Evolutionary conservation across 1,140 invertebrate genomes (phyloP).

Genomic region (Akabosia matsudoensis): DNA sequence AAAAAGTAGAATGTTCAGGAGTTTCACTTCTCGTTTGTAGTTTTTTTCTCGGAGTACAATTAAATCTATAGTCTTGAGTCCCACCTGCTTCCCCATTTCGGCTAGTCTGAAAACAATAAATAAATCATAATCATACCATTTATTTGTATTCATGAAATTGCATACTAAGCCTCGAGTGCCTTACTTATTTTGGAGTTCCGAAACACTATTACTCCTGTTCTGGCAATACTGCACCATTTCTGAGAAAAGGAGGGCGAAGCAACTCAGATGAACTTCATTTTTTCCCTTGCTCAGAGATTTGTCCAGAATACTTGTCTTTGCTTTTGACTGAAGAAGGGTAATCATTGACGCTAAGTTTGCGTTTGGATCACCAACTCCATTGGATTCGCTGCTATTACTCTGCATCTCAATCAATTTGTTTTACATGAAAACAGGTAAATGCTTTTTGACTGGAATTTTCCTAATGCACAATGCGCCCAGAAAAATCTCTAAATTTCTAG

Average conservation of each 20-base stretch:
- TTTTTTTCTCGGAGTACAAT: constrained; percentile 89
- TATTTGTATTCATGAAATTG: background rate
- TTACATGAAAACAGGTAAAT: no score
- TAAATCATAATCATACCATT: background rate
- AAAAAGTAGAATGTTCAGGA: constrained; percentile 91
- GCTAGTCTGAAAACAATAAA: constrained; percentile 66
- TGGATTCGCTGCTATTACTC: background rate
- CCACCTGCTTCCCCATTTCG: constrained; percentile 92
- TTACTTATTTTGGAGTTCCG: constrained; percentile 90
- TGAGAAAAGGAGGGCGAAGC: constrained; percentile 92
- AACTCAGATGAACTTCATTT: constrained; percentile 84
- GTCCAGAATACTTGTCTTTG: constrained; percentile 80
- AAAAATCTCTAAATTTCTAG: no score
- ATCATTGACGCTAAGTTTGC: constrained; percentile 37
- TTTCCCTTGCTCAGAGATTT: constrained; percentile 89
- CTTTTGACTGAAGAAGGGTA: constrained; percentile 40
- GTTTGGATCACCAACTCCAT: constrained; percentile 35
- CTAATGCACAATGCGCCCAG: no score
- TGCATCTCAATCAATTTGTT: no score
- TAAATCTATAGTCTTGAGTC: constrained; percentile 85
- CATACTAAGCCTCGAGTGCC: constrained; percentile 33
- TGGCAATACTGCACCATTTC: constrained; percentile 98
- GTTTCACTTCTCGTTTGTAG: constrained; percentile 91
- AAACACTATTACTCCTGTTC: constrained; percentile 88
- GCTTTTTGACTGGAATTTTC: no score